Evolutionary conservation across 1,140 invertebrate species (phyloP), one percentile per base, ranked within the genome.

Genomic region (Diorhabda carinulata): DNA sequence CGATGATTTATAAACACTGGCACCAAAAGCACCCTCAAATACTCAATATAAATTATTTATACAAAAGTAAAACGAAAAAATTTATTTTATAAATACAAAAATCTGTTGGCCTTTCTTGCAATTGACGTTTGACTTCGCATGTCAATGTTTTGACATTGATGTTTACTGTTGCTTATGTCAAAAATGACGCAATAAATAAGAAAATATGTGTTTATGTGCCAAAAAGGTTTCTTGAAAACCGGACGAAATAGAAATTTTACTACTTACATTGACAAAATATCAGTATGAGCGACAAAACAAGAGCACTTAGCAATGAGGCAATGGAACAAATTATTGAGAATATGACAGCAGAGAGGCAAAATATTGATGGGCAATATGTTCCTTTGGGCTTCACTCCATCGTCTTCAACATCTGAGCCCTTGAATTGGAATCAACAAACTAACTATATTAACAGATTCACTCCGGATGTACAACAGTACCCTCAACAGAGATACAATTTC

Each of bases 301-400:
- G 74, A 68, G 73, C 75, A 10, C 66, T 69, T 64, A 69, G 74
- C 47, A 83, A 81, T 68, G 77, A 78, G 61, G 80, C 85, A 9
- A 80, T 88, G 71, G 86, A 88, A 74, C 85, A 88, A 77, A 87
- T 88, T 64, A 87, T 88, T 42, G 84, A 86, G 69, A 84, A 86
- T 64, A 87, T 88, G 83, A 86, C 86, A 40, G 84, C 86, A 43
- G 86, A 87, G 74, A 82, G 85, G 45, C 84, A 87, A 71, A 85
- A 78, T 78, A 81, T 82, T 41, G 84, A 86, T 65, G 86, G 86
- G 43, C 86, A 86, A 73, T 88, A 87, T 71, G 82, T 84, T 9
- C 84, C 86, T 45, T 83, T 87, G 63, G 84, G 84, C 9, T 82
- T 84, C 66, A 79, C 83, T 40, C 76, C 80, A 65, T 80, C 82